Evolutionary conservation across 1,140 invertebrate genomes (phyloP).

Genomic region (Protaetia brevitarsis): DNA sequence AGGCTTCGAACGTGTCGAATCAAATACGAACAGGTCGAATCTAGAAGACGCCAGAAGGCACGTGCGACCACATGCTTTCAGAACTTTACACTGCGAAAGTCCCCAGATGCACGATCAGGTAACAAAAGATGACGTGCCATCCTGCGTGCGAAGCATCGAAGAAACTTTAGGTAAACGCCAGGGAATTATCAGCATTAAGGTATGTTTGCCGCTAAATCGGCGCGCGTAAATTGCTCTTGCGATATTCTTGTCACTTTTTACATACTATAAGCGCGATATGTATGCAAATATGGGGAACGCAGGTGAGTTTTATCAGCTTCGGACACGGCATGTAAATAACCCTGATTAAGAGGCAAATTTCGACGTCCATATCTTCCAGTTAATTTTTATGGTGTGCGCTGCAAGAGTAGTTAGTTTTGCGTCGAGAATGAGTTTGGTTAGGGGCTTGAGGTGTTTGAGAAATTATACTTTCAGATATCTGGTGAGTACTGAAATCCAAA

Average conservation of each 20-base stretch:
- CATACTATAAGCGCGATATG: no score
- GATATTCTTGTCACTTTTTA: not conserved
- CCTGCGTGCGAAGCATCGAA: conserved; percentile 78
- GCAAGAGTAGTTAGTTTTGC: not conserved
- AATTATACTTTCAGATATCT: not conserved
- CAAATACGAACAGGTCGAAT: conserved; percentile 33
- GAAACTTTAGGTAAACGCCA: conserved; percentile 55
- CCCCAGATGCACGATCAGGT: conserved; percentile 43
- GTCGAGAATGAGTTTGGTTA: not conserved
- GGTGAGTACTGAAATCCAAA: not conserved
- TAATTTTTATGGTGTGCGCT: no score
- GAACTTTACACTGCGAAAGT: not conserved
- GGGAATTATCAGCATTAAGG: conserved; percentile 64
- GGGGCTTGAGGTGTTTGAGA: not conserved
- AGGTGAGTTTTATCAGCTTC: no score
- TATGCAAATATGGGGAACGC: no score
- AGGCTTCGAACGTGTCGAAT: conserved; percentile 40
- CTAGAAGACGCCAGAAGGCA: no score
- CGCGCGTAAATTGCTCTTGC: not conserved
- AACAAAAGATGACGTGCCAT: conserved; percentile 80
- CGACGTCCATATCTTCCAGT: not conserved
- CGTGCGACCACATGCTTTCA: no score
- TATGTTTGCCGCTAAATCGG: conserved; percentile 49
- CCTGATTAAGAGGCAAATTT: no score
- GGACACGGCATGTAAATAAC: no score